These are phyloP conservation scores for Actinia tenebrosa DNA, from an alignment of 64 coral and sea anemone species.

Conservation along the genomic window DNA sequence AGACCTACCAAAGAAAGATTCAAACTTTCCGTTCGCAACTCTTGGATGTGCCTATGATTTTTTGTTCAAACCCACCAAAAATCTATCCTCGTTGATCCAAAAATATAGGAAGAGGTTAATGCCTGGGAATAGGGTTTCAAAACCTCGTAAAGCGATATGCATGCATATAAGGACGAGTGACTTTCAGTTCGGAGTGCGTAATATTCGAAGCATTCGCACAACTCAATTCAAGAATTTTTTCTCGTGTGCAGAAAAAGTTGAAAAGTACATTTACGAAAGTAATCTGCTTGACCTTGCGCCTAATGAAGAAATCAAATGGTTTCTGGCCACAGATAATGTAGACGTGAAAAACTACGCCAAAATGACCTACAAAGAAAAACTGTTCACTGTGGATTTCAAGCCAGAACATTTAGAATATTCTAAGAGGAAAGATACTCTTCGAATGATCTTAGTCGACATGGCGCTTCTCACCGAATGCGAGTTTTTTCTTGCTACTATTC, in stretches of 20 bases:
- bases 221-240: neutral
- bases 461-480: conserved; percentile 6
- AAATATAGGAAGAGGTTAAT: neutral
- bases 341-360: neutral
- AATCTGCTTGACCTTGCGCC: neutral
- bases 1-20: neutral
- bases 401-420: conserved; percentile 8
- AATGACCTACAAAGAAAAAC: neutral
- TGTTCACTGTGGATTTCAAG: neutral
- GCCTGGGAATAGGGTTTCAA: neutral
- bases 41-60: conserved; percentile 24
- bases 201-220: neutral
- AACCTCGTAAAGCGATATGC: conserved; percentile 4
- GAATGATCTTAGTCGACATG: conserved; percentile 9
- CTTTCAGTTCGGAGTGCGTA: neutral
- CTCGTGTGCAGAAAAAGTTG: conserved; percentile 12
- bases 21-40: neutral
- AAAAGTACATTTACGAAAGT: neutral
- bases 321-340: conserved; percentile 14
- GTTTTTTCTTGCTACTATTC: neutral
- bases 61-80: neutral
- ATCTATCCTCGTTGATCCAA: neutral
- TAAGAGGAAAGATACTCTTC: neutral
- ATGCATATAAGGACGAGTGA: conserved; percentile 21
- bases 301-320: conserved; percentile 19